Evolutionary conservation across 2,113 vertebrate species (phyloP).

Genomic region (Oriolus oriolus): DNA sequence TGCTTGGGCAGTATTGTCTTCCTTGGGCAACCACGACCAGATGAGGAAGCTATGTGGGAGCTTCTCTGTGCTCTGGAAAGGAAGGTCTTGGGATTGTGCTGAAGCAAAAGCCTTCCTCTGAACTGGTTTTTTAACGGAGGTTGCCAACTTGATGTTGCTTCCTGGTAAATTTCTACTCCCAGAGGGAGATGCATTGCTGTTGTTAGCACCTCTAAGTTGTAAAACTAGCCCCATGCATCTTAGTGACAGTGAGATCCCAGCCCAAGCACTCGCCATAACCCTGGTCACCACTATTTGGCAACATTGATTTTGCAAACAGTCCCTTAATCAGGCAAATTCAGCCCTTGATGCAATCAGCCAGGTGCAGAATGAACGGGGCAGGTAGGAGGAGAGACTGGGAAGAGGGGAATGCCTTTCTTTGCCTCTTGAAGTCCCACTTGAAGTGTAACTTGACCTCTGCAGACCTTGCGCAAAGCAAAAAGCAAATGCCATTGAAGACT

Average conservation of each 20-base stretch:
- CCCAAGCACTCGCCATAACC: not conserved
- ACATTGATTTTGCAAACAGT: rapidly evolving
- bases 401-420: not conserved
- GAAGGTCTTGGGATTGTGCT: rapidly evolving
- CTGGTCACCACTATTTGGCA: not conserved
- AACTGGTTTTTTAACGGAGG: not conserved
- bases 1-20: not conserved
- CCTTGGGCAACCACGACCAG: not conserved
- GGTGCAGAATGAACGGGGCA: not conserved
- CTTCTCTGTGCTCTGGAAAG: not conserved
- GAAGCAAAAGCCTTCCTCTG: not conserved
- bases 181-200: not conserved
- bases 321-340: not conserved
- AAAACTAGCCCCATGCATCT: not conserved
- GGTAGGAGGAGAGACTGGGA: not conserved
- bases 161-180: not conserved
- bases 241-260: not conserved
- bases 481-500: constrained; percentile 5
- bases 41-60: not conserved
- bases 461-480: constrained; percentile 35
- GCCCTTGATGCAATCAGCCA: not conserved
- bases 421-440: not conserved
- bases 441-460: constrained; percentile 23
- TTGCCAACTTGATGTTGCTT: not conserved
- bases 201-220: rapidly evolving